Base-by-base conservation (phyloP, 2,888 invertebrate genomes). In the Synanthedon myopaeformis region DNA sequence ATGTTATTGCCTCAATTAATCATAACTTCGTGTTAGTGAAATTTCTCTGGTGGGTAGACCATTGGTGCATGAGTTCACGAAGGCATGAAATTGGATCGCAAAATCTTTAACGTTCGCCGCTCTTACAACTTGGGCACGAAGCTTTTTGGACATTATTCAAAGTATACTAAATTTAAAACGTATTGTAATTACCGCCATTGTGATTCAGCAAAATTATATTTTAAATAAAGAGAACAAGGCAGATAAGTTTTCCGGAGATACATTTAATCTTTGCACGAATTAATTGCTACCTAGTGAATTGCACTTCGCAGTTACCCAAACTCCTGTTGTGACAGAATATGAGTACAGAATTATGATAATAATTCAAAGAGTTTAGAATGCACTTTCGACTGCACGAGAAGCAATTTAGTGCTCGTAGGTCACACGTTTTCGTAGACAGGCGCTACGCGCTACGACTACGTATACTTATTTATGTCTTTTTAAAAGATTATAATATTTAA, bases 1-100 rank as follows among this genome's bases (percentile, higher is more conserved):
- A 72, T 77, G 75, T 79, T 82, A 87, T 85, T 84, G 76, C 80
- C 70, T 72, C 80, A 83, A 86, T 87, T 86, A 86, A 87, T 87
- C 87, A 86, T 82, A 87, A 87, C 74, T 86, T 85, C 78, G 81
- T 76, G 79, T 76, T 81, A 83, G 81, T 82, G 81, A 83, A 84
- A 87, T 85, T 85, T 79, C 81, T 79, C 78, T 70, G 69, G 76
- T 72, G 72, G 72, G 68, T 72, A 67, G 70, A 70, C 80, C 76
- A 82, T 74, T 77, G 79, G 83, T 82, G 83, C 82, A 83, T 75
- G 74, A 76, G 82, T 67, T 76, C 86, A 82, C 65, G 76, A 76
- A 80, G 70, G 79, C 86, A 84, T 87, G 85, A 87, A 87, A 87
- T 87, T 87, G 83, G 79, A 76, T 82, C 74, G 73, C 70, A 71